Conservation (phyloP, 2,113 vertebrate genomes). For the Colius striatus region DNA sequence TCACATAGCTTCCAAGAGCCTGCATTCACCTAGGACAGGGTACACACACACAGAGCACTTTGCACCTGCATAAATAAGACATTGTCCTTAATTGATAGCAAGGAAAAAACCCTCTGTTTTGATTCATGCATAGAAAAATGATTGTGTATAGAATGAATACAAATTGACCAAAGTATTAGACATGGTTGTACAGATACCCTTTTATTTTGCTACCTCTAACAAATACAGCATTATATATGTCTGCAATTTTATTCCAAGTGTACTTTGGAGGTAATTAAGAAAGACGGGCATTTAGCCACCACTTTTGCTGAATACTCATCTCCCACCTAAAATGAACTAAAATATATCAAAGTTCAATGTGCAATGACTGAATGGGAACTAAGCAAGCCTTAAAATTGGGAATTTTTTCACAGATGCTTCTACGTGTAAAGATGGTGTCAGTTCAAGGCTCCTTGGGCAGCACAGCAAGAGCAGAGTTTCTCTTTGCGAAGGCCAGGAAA, state of each 20-base stretch:
- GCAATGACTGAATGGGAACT: background rate
- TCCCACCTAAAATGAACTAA: background rate
- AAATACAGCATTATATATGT: slow-evolving; percentile 19
- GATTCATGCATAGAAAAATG: slow-evolving; percentile 47
- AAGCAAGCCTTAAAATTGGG: background rate
- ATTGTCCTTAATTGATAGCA: slow-evolving; percentile 23
- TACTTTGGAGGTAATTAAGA: background rate
- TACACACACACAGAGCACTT: background rate
- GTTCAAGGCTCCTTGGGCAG: background rate
- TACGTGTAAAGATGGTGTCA: background rate
- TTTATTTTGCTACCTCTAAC: slow-evolving; percentile 10
- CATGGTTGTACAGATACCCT: background rate
- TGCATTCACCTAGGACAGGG: slow-evolving; percentile 31
- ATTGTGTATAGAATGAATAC: slow-evolving; percentile 12
- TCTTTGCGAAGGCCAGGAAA: background rate
- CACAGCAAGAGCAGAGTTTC: background rate
- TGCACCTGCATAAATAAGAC: slow-evolving; percentile 54
- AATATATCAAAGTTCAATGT: background rate
- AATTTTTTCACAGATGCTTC: background rate
- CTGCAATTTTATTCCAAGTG: background rate
- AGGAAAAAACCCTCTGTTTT: slow-evolving; percentile 25
- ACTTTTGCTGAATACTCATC: background rate
- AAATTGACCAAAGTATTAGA: slow-evolving; percentile 41
- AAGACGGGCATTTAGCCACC: background rate
- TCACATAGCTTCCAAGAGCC: slow-evolving; percentile 42